phyloP scores from a whole-genome alignment of 2,888 invertebrate genomes.

The Leptodirus hochenwartii region DNA sequence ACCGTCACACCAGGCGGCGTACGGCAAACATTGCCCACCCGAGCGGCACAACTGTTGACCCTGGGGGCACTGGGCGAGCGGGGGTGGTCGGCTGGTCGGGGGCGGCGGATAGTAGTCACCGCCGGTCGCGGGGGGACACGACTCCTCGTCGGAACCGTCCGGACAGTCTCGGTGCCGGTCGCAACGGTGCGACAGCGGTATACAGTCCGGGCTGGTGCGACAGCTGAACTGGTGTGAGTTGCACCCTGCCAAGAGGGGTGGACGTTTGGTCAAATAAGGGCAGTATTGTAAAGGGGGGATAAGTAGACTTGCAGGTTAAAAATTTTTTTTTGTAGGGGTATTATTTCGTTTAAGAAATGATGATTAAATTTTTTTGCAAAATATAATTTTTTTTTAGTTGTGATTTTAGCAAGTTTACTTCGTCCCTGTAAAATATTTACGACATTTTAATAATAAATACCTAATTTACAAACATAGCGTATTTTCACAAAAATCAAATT shows the following conservation, averaged over 20 bases:
- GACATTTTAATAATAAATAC: no score
- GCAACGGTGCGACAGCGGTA: constrained; percentile 25
- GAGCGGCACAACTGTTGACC: constrained; percentile 28
- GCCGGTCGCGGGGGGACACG: constrained; percentile 26
- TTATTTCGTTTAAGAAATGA: no score
- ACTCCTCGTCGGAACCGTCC: constrained; percentile 36
- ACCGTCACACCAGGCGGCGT: constrained; percentile 34
- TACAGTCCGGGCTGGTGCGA: constrained; percentile 43
- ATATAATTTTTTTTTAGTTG: no score
- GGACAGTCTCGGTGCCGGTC: constrained; percentile 31
- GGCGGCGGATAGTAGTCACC: constrained; percentile 8
- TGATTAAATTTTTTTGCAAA: no score
- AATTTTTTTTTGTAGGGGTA: no score
- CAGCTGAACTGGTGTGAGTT: constrained; percentile 47
- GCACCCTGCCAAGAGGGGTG: constrained; percentile 50
- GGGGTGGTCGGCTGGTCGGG: constrained; percentile 7
- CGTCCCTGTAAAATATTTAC: no score
- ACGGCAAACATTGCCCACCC: constrained; percentile 30
- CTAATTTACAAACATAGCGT: no score
- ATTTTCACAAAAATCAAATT: no score
- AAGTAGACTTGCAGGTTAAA: no score
- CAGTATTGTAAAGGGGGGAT: no score
- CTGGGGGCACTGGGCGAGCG: constrained; percentile 20
- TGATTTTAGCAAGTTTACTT: no score
- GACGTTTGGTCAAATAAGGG: no score